Evolutionary conservation across 2,888 invertebrate species (phyloP).

Genomic region (Meliscaeva auricollis): DNA sequence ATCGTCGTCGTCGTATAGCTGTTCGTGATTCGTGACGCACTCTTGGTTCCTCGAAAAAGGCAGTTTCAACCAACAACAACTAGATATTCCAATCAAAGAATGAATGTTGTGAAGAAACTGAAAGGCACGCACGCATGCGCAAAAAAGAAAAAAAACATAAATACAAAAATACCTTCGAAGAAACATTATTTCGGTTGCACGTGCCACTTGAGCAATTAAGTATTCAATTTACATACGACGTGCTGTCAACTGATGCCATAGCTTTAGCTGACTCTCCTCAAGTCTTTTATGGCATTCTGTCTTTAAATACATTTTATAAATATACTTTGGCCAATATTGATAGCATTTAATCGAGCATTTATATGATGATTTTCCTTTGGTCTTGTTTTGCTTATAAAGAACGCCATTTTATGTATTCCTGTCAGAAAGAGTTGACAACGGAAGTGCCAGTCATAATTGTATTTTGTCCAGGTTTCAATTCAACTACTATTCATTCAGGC

Average conservation of each 20-base stretch:
- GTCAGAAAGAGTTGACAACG: slow-evolving; percentile 65
- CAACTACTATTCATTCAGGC: not conserved
- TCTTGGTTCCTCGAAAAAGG: slow-evolving; percentile 5
- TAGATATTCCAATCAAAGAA: slow-evolving; percentile 6
- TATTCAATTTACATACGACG: slow-evolving; percentile 71
- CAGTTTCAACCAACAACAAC: too few species aligned
- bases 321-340: slow-evolving; percentile 62
- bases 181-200: slow-evolving; percentile 64
- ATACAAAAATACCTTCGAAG: slow-evolving; percentile 26
- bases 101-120: not conserved
- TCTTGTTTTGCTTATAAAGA: slow-evolving; percentile 55
- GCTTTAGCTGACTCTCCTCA: too few species aligned
- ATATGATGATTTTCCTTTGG: slow-evolving; percentile 27
- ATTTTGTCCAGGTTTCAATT: too few species aligned
- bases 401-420: slow-evolving; percentile 68
- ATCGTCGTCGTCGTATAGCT: too few species aligned
- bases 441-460: slow-evolving; percentile 71
- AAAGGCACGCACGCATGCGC: slow-evolving; percentile 30
- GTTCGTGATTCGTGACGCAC: slow-evolving; percentile 24
- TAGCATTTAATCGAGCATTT: slow-evolving; percentile 73
- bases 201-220: slow-evolving; percentile 67
- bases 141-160: slow-evolving; percentile 1
- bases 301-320: not conserved
- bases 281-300: slow-evolving; percentile 18
- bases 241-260: slow-evolving; percentile 21